Evolutionary conservation across 2,888 invertebrate species (phyloP).

Genomic region (Troides oblongomaculatus): DNA sequence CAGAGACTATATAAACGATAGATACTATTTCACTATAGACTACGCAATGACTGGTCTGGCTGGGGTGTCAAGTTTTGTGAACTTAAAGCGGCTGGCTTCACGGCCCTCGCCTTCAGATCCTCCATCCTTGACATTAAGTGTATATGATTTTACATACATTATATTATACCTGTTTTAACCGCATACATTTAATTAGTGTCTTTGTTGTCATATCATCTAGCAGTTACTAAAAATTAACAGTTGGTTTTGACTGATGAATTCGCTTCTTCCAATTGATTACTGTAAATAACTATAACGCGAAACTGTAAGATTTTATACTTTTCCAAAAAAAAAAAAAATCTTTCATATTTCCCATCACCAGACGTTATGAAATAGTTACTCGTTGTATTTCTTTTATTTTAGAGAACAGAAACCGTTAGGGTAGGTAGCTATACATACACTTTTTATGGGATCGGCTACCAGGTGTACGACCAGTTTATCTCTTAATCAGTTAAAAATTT

Average conservation of each 20-base stretch:
- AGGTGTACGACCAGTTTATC: too few relatives aligned
- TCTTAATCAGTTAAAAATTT: too few relatives aligned
- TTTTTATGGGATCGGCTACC: too few relatives aligned
- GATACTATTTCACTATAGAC: slow-evolving; percentile 2
- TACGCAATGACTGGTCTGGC: slow-evolving; percentile 31
- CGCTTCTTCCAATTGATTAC: neutral
- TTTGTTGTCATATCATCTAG: slow-evolving; percentile 31
- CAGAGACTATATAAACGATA: too few relatives aligned
- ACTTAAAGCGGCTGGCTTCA: slow-evolving; percentile 28
- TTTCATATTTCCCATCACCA: too few relatives aligned
- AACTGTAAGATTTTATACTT: neutral
- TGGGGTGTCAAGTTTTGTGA: slow-evolving; percentile 36
- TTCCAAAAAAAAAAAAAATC: too few relatives aligned
- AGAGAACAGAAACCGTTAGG: too few relatives aligned
- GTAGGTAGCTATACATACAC: too few relatives aligned
- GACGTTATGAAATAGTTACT: too few relatives aligned
- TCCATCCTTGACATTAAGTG: slow-evolving; percentile 41
- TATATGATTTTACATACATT: slow-evolving; percentile 32
- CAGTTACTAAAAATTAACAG: neutral
- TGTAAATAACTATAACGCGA: neutral
- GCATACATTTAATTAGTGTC: slow-evolving; percentile 35
- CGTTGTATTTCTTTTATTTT: too few relatives aligned
- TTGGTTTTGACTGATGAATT: neutral
- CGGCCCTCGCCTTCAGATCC: slow-evolving; percentile 31
- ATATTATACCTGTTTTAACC: slow-evolving; percentile 34